Evolutionary conservation across 2,888 invertebrate species (phyloP), one percentile per base, ranked within the genome.

Genomic region (Cylindroiulus punctatus): DNA sequence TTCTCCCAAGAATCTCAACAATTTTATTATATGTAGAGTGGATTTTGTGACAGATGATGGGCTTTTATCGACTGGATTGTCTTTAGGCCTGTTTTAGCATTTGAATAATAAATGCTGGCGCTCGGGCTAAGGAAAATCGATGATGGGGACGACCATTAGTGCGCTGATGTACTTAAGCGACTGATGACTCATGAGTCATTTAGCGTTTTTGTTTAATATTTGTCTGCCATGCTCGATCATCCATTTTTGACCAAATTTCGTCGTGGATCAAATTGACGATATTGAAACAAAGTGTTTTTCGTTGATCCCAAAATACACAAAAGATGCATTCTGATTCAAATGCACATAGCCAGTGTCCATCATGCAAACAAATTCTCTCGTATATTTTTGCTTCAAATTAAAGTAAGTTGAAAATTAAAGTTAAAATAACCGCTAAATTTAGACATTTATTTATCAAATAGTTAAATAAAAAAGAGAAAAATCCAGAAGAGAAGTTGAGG

Each of bases 1-100:
- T 76, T 52, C 26, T 14, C 26, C 57, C 76, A 76, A 30, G 76
- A 76, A 76, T 76, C 76, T 76, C 76, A 76, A 30, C 76, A 76
- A 76, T 76, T 76, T 76, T 30, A 76, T 76, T 76, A 30, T 76
- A 76, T 32, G 76, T 32, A 76, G 76, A 76, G 76, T 76, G 76
- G 76, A 76, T 76, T 76, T 76, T 76, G 76, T 30, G 76, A 10
- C 14, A 76, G 76, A 76, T 76, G 76, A 76, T 17, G 76, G 76
- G 76, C 30, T 76, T 76, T 30, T 76, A 76, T 76, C 76, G 76
- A 76, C 76, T 76, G 26, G 76, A 76, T 76, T 76, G 76, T 76
- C 76, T 76, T 26, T 76, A 30, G 76, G 76, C 76, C 30, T 76
- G 76, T 76, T 30, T 30, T 30, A 30, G 76, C 76, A 26, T 30